Conservation (phyloP, 2,888 invertebrate species). For the Eurytoma californica region DNA sequence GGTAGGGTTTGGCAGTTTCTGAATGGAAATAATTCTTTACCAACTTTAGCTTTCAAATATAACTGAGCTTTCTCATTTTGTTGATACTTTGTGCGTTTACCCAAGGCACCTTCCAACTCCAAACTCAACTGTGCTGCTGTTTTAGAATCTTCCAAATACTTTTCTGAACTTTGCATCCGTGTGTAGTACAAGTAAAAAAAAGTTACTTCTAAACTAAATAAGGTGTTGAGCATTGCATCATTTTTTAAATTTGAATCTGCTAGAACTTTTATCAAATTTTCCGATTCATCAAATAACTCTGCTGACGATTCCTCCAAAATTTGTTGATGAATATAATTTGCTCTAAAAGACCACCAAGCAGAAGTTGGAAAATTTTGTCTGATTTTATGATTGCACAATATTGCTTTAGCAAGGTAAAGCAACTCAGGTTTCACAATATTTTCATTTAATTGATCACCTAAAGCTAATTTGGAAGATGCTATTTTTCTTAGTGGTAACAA, state of each 20-base stretch:
- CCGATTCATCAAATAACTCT: slow-evolving; percentile 79
- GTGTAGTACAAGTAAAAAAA: slow-evolving; percentile 85
- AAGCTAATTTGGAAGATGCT: slow-evolving; percentile 68
- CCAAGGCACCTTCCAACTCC: slow-evolving; percentile 86
- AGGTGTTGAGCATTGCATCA: slow-evolving; percentile 65
- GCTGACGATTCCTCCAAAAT: slow-evolving; percentile 86
- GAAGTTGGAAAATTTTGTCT: slow-evolving; percentile 76
- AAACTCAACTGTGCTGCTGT: slow-evolving; percentile 81
- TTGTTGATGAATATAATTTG: slow-evolving; percentile 84
- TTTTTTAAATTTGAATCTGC: slow-evolving; percentile 54
- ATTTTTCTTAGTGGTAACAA: slow-evolving; percentile 61
- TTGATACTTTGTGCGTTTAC: slow-evolving; percentile 94
- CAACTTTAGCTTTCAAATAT: slow-evolving; percentile 80
- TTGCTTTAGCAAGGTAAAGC: slow-evolving; percentile 73
- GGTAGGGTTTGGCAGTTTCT: slow-evolving; percentile 78
- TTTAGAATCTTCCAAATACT: slow-evolving; percentile 81
- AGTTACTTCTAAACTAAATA: slow-evolving; percentile 78
- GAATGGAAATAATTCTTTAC: slow-evolving; percentile 73
- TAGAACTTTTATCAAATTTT: slow-evolving; percentile 75
- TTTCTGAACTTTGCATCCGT: slow-evolving; percentile 83
- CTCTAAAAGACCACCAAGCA: slow-evolving; percentile 82
- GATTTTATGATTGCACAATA: slow-evolving; percentile 69
- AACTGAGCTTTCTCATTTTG: slow-evolving; percentile 89
- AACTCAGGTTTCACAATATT: slow-evolving; percentile 67
- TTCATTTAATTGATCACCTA: slow-evolving; percentile 72